Evolutionary conservation across 1,140 invertebrate genomes (phyloP).

Genomic region (Bombus cullumanus): DNA sequence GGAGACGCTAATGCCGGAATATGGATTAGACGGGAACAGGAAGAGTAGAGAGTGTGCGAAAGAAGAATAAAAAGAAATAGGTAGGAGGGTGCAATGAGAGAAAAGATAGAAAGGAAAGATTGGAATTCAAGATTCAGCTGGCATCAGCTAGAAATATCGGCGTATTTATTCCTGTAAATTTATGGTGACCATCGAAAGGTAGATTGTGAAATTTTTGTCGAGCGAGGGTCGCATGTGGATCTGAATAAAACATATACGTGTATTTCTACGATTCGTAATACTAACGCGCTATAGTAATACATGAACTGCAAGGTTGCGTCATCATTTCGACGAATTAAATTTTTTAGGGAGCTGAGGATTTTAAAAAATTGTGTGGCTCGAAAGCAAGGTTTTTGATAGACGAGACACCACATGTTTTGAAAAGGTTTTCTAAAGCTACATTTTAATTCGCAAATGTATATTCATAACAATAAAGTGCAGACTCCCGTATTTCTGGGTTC

Average conservation of each 20-base stretch:
- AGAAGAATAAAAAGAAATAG: neutral
- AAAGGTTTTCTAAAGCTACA: neutral
- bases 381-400: no score
- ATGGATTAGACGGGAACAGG: constrained; percentile 2
- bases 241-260: neutral
- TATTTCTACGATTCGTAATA: neutral
- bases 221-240: neutral
- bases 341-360: no score
- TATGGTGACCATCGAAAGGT: constrained; percentile 57
- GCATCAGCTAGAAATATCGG: constrained; percentile 68
- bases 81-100: neutral
- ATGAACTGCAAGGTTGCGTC: neutral
- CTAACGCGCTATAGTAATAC: neutral
- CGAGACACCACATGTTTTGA: no score
- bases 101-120: neutral
- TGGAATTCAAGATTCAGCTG: constrained; percentile 48
- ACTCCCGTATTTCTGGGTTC: constrained; percentile 1
- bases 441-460: neutral
- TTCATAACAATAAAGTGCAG: constrained; percentile 4
- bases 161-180: constrained; percentile 64
- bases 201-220: neutral
- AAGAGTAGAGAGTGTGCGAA: neutral
- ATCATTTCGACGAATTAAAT: neutral
- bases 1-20: neutral
- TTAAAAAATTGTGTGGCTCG: no score